These are phyloP conservation scores for Odontamblyopus lacepedii DNA, from an alignment of 2,797 vertebrate genomes.

Conservation along the genomic window DNA sequence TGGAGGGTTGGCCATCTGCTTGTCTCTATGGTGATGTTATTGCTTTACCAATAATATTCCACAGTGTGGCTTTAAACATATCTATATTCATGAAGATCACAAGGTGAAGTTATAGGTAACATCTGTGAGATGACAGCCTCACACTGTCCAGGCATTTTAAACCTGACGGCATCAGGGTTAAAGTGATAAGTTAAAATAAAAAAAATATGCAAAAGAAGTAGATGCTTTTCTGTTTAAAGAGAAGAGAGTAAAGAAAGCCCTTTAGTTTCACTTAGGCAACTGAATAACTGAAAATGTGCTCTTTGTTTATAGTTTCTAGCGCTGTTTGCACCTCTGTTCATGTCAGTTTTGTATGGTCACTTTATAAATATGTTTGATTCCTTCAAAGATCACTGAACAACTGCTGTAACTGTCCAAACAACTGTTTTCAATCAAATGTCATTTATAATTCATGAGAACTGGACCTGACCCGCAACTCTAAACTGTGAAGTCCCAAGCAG, in stretches of 20 bases:
- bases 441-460: background rate
- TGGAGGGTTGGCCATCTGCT: too few relatives aligned
- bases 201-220: background rate
- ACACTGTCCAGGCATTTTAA: too few relatives aligned
- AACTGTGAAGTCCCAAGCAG: background rate
- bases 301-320: background rate
- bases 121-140: too few relatives aligned
- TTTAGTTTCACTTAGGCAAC: background rate
- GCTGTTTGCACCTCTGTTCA: background rate
- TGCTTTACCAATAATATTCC: too few relatives aligned
- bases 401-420: background rate
- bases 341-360: background rate
- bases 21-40: too few relatives aligned
- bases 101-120: too few relatives aligned
- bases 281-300: background rate
- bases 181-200: background rate
- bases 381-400: background rate
- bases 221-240: background rate
- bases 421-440: conserved; percentile 2
- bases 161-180: too few relatives aligned
- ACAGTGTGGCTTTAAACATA: too few relatives aligned
- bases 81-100: too few relatives aligned
- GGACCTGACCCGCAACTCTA: background rate
- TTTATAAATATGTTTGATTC: background rate
- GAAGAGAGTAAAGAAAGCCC: background rate